Evolutionary conservation across 2,797 vertebrate species (phyloP), one percentile per base, ranked within the genome.

Genomic region (Paguma larvata): DNA sequence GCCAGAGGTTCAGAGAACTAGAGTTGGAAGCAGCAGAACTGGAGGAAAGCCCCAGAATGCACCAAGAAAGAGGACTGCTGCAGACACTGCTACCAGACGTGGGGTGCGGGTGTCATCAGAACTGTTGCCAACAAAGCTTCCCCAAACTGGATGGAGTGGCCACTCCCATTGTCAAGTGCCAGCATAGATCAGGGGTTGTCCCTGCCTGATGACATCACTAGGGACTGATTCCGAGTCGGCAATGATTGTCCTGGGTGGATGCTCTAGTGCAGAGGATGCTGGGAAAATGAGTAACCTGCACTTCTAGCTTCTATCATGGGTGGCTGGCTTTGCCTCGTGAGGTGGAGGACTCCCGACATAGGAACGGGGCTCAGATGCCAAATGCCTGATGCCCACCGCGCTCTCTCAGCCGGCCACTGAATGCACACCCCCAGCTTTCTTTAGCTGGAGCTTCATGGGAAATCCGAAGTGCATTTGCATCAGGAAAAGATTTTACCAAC

Each of bases 401-500:
- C 1, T 68, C 59, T 78, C 67, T 62, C 21, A 41, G 59, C 67
- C 56, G 34, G 59, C 89, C 62, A 5, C 63, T 21, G 21, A 8
- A 21, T 23, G 56, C 56, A 16, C 11, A n/a, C 68, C 46, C 27
- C 59, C 65, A 34, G 11, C 16, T 94, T 48, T 91, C 59, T 87
- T 72, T 68, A 72, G 18, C 27, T 94, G 91, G 84, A 89, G 46
- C 59, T 27, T 51, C 70, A 68, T 10, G 21, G 59, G 83, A 95
- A 89, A 82, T 59, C 48, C n/a, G 25, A 48, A 72, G 67, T 68
- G n/a, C 51, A 21, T 95, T 96, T 77, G 68, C 48, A 32, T 32
- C 16, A 46, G 90, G 84, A 93, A 82, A 89, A 82, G 89, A 87
- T 79, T 94, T 94, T 13, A n/a, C 38, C 51, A 65, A 30, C 41